Base-by-base conservation (phyloP, 2,797 vertebrate species). In the Anomalospiza imberbis region DNA sequence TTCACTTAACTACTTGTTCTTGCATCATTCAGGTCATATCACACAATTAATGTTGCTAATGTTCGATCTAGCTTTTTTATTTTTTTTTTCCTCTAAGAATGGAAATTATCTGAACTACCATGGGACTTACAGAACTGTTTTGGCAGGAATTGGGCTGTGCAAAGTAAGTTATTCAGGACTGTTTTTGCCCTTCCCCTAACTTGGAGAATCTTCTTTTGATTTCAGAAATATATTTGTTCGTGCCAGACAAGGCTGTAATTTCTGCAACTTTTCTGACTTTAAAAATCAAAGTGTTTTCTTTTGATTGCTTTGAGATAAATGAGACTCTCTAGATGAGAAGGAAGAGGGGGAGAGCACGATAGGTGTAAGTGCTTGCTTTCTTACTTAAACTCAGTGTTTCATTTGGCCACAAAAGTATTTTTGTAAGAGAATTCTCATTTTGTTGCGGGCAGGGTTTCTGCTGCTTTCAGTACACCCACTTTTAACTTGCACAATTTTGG, bases 21-120 rank as follows among this genome's bases (percentile, higher is more conserved):
- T 93, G 91, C 62, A 79, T 97, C 94, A 91, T 97, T 93, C 88
- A 94, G 96, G 77, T 72, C 93, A 63, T 88, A 81, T 97, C 92
- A 89, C 97, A 86, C 97, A 90, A 85, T 96, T 97, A 96, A 93
- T 74, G 94, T 89, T 84, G 85, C 57, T 86, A 91, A 83, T 89
- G 74, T 93, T 95, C 74, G 19, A 61, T 91, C 47, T 91, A 70
- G 26, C 15, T 79, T 73, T 89, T 75, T 74, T n/a, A n/a, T n/a
- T 42, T 79, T 40, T 40, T 85, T 42, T 5, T 26, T 38, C 2
- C 86, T 74, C 76, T 85, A 38, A 93, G 84, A 84, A 76, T 95
- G 83, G 75, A 50, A 63, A 91, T 92, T 50, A 72, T 94, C 61
- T 79, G 71, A 91, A 63, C 73, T 88, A 26, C 73, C 93, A 78